A percentile compares a stretch with the other conserved stretches of the same genome.
Evolutionary conservation across 2,797 vertebrate genomes (phyloP).

Genomic region (Rhyacichthys aspro): DNA sequence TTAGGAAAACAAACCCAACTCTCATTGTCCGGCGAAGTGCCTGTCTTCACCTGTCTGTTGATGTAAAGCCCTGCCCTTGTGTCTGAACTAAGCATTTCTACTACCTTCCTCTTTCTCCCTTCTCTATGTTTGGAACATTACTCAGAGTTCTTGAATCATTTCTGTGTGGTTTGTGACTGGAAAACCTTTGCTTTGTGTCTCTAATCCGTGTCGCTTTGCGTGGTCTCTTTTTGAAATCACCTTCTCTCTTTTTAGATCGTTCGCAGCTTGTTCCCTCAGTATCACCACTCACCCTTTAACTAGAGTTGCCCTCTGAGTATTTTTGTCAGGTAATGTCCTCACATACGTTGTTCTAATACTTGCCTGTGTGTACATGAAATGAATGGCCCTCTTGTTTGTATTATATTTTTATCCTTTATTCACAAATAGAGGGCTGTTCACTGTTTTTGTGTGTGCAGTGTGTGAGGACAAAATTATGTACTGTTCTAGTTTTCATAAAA

Average conservation of each 20-base stretch:
- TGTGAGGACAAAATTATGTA: slow-evolving; percentile 60
- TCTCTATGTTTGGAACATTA: slow-evolving; percentile 28
- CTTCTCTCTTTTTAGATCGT: slow-evolving; percentile 65
- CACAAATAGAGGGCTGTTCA: slow-evolving; percentile 54
- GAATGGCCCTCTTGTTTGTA: slow-evolving; percentile 47
- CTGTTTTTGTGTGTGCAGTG: slow-evolving; percentile 38
- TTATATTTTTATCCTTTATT: slow-evolving; percentile 42
- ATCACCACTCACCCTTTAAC: slow-evolving; percentile 72
- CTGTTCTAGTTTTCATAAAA: slow-evolving; percentile 70
- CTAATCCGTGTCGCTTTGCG: slow-evolving; percentile 64
- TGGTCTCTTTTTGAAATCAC: slow-evolving; percentile 47
- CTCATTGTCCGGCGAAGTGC: slow-evolving; percentile 82
- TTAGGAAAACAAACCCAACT: slow-evolving; percentile 49
- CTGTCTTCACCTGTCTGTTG: slow-evolving; percentile 77
- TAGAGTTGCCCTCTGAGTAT: slow-evolving; percentile 61
- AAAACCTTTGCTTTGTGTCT: slow-evolving; percentile 41
- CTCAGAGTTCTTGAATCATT: slow-evolving; percentile 37
- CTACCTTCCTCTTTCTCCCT: slow-evolving; percentile 10
- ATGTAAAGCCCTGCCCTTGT: slow-evolving; percentile 84
- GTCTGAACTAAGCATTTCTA: slow-evolving; percentile 43
- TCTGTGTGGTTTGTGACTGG: slow-evolving; percentile 34
- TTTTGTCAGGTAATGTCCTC: slow-evolving; percentile 72
- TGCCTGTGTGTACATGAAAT: slow-evolving; percentile 52
- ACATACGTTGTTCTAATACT: slow-evolving; percentile 20
- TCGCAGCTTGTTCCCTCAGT: slow-evolving; percentile 75